phyloP scores from a whole-genome alignment of 2,113 vertebrate species.

The Alligator sinensis region DNA sequence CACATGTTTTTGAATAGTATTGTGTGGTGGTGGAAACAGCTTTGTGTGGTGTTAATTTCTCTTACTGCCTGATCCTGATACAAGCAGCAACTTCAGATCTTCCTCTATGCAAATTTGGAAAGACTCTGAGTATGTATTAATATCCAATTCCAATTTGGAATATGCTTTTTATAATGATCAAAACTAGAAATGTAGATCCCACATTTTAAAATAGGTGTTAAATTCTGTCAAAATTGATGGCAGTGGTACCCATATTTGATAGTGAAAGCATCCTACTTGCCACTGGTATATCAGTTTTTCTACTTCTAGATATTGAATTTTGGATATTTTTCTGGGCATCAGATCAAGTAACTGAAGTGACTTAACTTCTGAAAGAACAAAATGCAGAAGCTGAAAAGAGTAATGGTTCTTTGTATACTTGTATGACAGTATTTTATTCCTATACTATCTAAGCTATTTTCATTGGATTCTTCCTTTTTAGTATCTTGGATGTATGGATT shows the following conservation, averaged over 20 bases:
- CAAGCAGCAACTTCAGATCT: not conserved
- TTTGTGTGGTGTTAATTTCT: not conserved
- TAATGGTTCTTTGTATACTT: not conserved
- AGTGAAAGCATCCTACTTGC: not conserved
- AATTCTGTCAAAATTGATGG: not conserved
- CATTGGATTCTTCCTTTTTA: not conserved
- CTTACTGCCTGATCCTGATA: not conserved
- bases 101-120: not conserved
- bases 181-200: not conserved
- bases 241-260: not conserved
- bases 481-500: not conserved
- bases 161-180: not conserved
- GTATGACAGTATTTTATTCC: not conserved
- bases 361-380: not conserved
- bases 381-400: not conserved
- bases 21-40: not conserved
- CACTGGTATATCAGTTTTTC: not conserved
- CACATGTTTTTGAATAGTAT: not conserved
- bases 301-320: not conserved
- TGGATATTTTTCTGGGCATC: not conserved
- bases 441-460: rapidly evolving
- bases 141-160: not conserved
- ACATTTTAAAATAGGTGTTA: not conserved
- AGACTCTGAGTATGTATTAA: not conserved
- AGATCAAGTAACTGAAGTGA: not conserved